Evolutionary conservation across 2,113 vertebrate genomes (phyloP), one percentile per base, ranked within the genome.

Genomic region (Serinus canaria): DNA sequence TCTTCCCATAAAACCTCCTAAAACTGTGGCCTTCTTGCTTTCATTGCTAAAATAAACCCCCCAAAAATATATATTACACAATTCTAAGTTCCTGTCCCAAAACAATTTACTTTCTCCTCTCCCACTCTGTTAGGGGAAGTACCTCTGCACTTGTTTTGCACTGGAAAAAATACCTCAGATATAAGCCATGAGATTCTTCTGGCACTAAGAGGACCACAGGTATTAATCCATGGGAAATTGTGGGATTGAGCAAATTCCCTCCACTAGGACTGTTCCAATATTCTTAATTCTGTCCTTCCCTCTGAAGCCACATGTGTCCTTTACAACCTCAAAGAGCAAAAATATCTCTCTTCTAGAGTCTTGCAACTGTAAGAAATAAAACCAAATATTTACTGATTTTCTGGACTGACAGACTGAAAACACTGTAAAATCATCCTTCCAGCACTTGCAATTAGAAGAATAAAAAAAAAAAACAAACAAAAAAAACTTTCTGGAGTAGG

Each of bases 11-110:
- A 74, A 70, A 11, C 39, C 30, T 64, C 67, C 63, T 83, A 44
- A 66, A 43, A 19, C 6, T 7, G 28, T 56, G 27, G 11, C 31
- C 53, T 63, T 33, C 20, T 46, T 75, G 13, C 12, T 72, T 50
- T 64, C 7, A 20, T 47, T 43, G 18, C 19, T 33, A 24, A 56
- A 16, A 23, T 4, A 2, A 52, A 17, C 7, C 6, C 1, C 1
- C 2, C 15, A 56, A 58, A 53, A 70, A 24, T 10, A 69, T 8
- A 14, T 33, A 25, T 16, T 17, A 35, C 82, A 46, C 68, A 49
- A 62, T 8, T 52, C 14, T 10, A 39, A 67, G 21, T 23, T 78
- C 24, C 43, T 80, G 63, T 85, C 44, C 44, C n/a, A 9, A 50
- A 86, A 52, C 8, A 41, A 7, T 2, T 55, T 33, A 28, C n/a